Evolutionary conservation across 2,797 vertebrate species (phyloP), one percentile per base, ranked within the genome.

Genomic region (Galago senegalensis): DNA sequence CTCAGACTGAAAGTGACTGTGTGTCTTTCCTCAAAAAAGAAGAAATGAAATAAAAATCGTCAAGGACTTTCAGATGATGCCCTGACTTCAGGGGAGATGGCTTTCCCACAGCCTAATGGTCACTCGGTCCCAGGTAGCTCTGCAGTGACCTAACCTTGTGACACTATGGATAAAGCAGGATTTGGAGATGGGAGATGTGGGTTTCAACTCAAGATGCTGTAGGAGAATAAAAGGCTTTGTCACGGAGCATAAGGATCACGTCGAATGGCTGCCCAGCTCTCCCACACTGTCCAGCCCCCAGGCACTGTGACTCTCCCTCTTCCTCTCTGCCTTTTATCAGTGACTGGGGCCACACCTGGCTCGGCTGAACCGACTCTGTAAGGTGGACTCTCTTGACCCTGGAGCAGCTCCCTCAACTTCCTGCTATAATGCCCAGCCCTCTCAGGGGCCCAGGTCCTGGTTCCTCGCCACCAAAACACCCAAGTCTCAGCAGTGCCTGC

Each of bases 241-340:
- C 0, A 34, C 25, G 34, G 34, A n/a, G 16, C 34, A 0, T 0
- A 9, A 7, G 37, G 2, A 1, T 23, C 2, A 0, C 5, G 9
- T 1, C 1, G 7, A 10, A 0, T 13, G 53, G 4, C 16, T 0
- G 1, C 0, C 1, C 31, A 1, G 9, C 0, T 69, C 76, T 17
- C 46, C 40, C 63, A 34, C 2, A 0, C 37, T 5, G 43, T 53
- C 29, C 49, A 49, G 49, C 49, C 49, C 49, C 49, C 49, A 49
- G 49, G 49, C 49, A 49, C 49, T 13, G 46, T 49, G 49, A 49
- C 49, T 49, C 49, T 49, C 12, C 0, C 3, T 2, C 80, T 8
- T 34, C 11, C 56, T 76, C 9, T 21, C 17, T 4, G 37, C 21
- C 25, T 23, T 17, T 20, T 27, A 29, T 40, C 21, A 2, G 10